Evolutionary conservation across 2,888 invertebrate genomes (phyloP).

Genomic region (Caenorhabditis wallacei): DNA sequence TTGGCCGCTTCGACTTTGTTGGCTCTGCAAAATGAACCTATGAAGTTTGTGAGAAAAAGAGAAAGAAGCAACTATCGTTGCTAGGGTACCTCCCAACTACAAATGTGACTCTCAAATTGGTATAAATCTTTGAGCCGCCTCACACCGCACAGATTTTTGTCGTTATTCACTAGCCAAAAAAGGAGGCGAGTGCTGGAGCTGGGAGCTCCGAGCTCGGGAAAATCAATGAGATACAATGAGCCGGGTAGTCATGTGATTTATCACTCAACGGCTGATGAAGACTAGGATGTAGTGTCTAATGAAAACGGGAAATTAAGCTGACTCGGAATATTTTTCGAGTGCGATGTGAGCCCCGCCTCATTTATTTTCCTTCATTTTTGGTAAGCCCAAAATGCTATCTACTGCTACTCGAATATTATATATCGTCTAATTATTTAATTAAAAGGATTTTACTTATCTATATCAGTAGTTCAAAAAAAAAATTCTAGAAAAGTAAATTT

Average conservation of each 20-base stretch:
- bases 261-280: slow-evolving; percentile 2
- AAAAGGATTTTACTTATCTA: too few species aligned
- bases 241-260: background rate
- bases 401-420: too few species aligned
- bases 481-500: too few species aligned
- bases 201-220: background rate
- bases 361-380: background rate
- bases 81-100: slow-evolving; percentile 17
- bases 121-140: slow-evolving; percentile 7
- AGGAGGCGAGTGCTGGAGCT: background rate
- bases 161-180: background rate
- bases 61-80: slow-evolving; percentile 26
- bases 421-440: too few species aligned
- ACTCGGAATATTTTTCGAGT: background rate
- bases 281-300: background rate
- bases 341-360: background rate
- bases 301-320: background rate
- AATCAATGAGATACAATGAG: slow-evolving; percentile 17
- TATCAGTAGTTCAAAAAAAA: too few species aligned
- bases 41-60: background rate
- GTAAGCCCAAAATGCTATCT: background rate
- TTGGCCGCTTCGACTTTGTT: slow-evolving; percentile 56
- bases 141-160: slow-evolving; percentile 10
- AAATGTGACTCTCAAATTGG: slow-evolving; percentile 30
- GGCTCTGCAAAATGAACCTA: slow-evolving; percentile 52